Percentiles rank a stretch among this genome's conserved stretches.
phyloP scores from a whole-genome alignment of 2,888 invertebrate genomes.

The Agonopterix alstromeriana region DNA sequence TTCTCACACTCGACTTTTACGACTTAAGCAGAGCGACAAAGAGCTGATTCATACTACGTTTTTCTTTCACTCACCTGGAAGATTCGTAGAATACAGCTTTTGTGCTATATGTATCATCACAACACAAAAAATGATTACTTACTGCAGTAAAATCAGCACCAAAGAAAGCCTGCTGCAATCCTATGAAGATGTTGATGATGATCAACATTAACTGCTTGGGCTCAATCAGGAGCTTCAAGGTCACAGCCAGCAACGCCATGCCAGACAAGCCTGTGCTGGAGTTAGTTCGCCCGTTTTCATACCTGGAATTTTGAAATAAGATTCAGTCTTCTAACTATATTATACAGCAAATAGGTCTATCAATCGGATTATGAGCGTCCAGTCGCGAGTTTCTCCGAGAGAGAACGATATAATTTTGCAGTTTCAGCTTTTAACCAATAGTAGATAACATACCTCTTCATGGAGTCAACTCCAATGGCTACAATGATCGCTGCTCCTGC shows the following conservation, averaged over 20 bases:
- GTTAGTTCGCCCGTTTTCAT: slow-evolving; percentile 51
- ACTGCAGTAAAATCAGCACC: slow-evolving; percentile 76
- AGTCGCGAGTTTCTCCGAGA: too few species aligned
- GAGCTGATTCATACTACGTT: too few species aligned
- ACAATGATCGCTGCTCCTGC: slow-evolving; percentile 77
- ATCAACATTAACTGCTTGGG: slow-evolving; percentile 79
- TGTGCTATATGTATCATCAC: background rate
- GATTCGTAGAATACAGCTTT: background rate
- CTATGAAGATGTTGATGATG: slow-evolving; percentile 81
- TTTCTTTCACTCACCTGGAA: background rate
- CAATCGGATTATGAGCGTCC: too few species aligned
- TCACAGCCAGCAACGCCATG: slow-evolving; percentile 67
- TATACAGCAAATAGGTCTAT: background rate
- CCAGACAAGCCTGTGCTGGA: slow-evolving; percentile 52
- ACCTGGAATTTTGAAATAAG: slow-evolving; percentile 37
- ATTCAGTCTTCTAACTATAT: background rate
- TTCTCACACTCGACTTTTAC: too few species aligned
- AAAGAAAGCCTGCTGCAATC: slow-evolving; percentile 82
- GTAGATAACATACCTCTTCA: slow-evolving; percentile 61
- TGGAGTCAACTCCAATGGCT: slow-evolving; percentile 78
- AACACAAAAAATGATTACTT: slow-evolving; percentile 18
- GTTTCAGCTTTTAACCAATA: too few species aligned
- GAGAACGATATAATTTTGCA: too few species aligned
- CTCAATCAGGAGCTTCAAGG: slow-evolving; percentile 75
- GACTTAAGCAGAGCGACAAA: too few species aligned